Percentiles rank a stretch among this genome's conserved stretches.
phyloP scores from a whole-genome alignment of 2,797 vertebrate genomes.

The Cyprinodon diabolis region DNA sequence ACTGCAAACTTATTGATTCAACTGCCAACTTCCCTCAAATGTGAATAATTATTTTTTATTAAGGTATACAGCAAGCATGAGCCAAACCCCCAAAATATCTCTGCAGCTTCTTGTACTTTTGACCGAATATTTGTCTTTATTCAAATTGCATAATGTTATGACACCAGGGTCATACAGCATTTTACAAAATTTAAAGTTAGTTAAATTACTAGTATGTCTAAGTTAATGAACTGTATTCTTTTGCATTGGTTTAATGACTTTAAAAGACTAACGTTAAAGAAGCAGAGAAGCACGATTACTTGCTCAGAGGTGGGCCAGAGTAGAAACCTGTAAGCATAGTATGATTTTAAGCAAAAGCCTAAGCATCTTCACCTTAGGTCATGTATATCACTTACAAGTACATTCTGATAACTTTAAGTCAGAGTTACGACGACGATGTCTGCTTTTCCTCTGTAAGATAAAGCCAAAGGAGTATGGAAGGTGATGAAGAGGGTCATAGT shows the following conservation, averaged over 20 bases:
- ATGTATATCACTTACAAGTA: not conserved
- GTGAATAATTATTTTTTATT: slow-evolving; percentile 72
- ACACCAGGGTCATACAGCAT: slow-evolving; percentile 77
- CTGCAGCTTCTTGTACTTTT: slow-evolving; percentile 59
- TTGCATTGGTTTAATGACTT: slow-evolving; percentile 19
- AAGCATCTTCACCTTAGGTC: not conserved
- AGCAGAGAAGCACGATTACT: slow-evolving; percentile 5
- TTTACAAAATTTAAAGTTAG: slow-evolving; percentile 82
- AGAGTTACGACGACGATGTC: slow-evolving; percentile 32
- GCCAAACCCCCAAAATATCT: slow-evolving; percentile 57
- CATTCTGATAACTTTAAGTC: slow-evolving; percentile 28
- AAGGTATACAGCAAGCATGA: slow-evolving; percentile 66
- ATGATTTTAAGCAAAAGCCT: not conserved
- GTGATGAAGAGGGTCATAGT: slow-evolving; percentile 50
- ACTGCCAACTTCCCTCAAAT: slow-evolving; percentile 69
- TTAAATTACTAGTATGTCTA: slow-evolving; percentile 70
- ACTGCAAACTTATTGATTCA: slow-evolving; percentile 55
- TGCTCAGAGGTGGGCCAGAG: not conserved
- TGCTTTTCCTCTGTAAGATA: slow-evolving; percentile 51
- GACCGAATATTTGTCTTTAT: slow-evolving; percentile 64
- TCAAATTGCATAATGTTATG: slow-evolving; percentile 82
- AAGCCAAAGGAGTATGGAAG: slow-evolving; percentile 47
- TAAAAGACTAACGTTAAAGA: slow-evolving; percentile 33
- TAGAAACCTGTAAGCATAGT: not conserved
- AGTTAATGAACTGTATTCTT: slow-evolving; percentile 52